Evolutionary conservation across 2,797 vertebrate species (phyloP).

Genomic region (Delichon dasypus): DNA sequence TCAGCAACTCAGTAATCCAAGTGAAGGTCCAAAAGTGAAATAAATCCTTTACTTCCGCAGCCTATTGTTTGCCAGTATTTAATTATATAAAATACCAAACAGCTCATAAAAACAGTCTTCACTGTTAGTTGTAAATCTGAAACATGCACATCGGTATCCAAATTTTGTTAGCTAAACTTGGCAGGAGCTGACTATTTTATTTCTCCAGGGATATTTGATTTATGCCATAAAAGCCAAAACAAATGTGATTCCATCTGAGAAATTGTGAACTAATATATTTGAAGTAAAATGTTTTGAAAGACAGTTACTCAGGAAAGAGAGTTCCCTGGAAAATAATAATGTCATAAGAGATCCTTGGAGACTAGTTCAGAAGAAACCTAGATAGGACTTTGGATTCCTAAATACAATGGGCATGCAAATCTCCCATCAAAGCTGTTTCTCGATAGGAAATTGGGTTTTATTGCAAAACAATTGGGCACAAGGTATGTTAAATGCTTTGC

Average conservation of each 20-base stretch:
- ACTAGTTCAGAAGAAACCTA: not conserved
- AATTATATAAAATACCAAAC: slow-evolving; percentile 42
- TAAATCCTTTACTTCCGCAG: slow-evolving; percentile 15
- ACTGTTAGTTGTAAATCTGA: slow-evolving; percentile 41
- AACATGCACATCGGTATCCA: slow-evolving; percentile 27
- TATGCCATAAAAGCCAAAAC: slow-evolving; percentile 50
- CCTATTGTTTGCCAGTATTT: slow-evolving; percentile 29
- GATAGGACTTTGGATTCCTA: slow-evolving; percentile 8
- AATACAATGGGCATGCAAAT: slow-evolving; percentile 1
- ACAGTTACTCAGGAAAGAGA: slow-evolving; percentile 24
- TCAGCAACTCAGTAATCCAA: not conserved
- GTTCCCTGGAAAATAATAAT: slow-evolving; percentile 39
- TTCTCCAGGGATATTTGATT: slow-evolving; percentile 60
- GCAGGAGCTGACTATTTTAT: slow-evolving; percentile 31
- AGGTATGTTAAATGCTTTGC: not conserved
- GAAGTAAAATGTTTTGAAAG: slow-evolving; percentile 47
- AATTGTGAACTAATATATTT: slow-evolving; percentile 46
- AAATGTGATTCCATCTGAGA: slow-evolving; percentile 51
- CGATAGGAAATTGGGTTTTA: slow-evolving; percentile 10
- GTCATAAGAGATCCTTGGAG: slow-evolving; percentile 8
- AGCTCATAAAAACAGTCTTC: slow-evolving; percentile 27
- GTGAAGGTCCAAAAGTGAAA: not conserved
- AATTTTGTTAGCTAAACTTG: slow-evolving; percentile 55
- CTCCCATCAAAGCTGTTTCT: not conserved
- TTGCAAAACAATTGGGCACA: not conserved